Evolutionary conservation across 2,888 invertebrate species (phyloP), one percentile per base, ranked within the genome.

Genomic region (Tanypteryx hageni): DNA sequence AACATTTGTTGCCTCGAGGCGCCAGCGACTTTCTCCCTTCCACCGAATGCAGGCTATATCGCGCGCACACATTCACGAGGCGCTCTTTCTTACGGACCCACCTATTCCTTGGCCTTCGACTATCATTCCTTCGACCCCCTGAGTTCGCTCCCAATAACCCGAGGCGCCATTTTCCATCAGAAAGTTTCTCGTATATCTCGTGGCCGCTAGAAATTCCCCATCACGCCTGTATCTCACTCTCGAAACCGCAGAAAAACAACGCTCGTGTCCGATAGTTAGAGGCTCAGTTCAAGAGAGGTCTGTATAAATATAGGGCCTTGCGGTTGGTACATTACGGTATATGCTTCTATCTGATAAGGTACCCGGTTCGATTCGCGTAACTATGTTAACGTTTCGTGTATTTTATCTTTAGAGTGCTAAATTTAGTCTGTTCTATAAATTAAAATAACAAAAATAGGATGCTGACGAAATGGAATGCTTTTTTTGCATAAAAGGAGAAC

Each of bases 151-250:
- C 61, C 61, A 76, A 76, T 76, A 27, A 27, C 76, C 76, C 76
- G 27, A 22, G 76, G 76, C 76, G 76, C 27, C 76, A 27, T 27
- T 76, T 44, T 76, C 76, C 27, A 76, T 76, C 76, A 76, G 76
- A 76, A 76, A 22, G 22, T 22, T 14, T 76, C 76, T 76, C 76
- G 22, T 76, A 27, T 22, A 76, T n/a, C 76, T 76, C 61, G 61
- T 61, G 61, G 61, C 61, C 13, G 61, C 61, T 18, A n/a, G 76
- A 76, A 76, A 76, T 76, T 27, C 76, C 76, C 76, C 76, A 76
- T 76, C 76, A 76, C 76, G 76, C 76, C 76, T 76, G 22, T 27
- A 76, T 76, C 76, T 76, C 76, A 76, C 22, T 76, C 22, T 27
- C 9, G 27, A 76, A 76, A 22, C 76, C 76, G n/a, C n/a, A 76